phyloP scores from a whole-genome alignment of 53 echinoderm and acorn worm genomes.

The Crossaster papposus region DNA sequence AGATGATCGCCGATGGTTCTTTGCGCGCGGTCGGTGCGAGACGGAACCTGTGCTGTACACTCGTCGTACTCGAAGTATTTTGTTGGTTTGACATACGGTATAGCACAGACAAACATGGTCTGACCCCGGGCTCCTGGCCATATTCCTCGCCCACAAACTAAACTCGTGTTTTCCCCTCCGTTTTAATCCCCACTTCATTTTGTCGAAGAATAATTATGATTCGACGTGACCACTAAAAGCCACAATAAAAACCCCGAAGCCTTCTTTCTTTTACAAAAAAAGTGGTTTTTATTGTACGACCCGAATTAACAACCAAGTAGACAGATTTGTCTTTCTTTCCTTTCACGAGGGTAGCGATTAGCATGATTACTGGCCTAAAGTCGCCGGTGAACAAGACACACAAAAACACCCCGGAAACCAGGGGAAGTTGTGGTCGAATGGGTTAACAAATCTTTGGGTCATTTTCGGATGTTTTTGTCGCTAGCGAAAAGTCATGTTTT shows the following conservation, averaged over 20 bases:
- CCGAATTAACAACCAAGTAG: slow-evolving; percentile 22
- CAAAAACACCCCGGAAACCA: slow-evolving; percentile 44
- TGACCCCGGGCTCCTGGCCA: not conserved
- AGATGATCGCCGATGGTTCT: not conserved
- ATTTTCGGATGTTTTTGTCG: slow-evolving; percentile 58
- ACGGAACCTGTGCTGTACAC: not conserved
- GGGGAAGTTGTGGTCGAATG: slow-evolving; percentile 27
- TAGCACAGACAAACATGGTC: not conserved
- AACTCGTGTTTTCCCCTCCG: not conserved
- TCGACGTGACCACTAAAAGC: slow-evolving; percentile 29
- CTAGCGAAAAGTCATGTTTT: slow-evolving; percentile 55
- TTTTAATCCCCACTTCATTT: slow-evolving; percentile 12
- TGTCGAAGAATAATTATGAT: slow-evolving; percentile 43
- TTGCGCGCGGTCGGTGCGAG: not conserved
- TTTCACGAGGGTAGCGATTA: slow-evolving; percentile 21
- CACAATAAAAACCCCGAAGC: slow-evolving; percentile 10
- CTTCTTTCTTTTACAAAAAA: not conserved
- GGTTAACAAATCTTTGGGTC: slow-evolving; percentile 50
- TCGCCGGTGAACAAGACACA: not conserved
- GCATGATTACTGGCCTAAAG: slow-evolving; percentile 19
- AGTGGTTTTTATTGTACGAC: not conserved
- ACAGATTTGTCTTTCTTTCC: not conserved
- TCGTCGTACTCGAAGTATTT: too few species aligned
- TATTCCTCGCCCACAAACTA: slow-evolving; percentile 11
- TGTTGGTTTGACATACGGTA: not conserved